Conservation (phyloP, 2,888 invertebrate genomes). For the Temnothorax rugatulus region DNA sequence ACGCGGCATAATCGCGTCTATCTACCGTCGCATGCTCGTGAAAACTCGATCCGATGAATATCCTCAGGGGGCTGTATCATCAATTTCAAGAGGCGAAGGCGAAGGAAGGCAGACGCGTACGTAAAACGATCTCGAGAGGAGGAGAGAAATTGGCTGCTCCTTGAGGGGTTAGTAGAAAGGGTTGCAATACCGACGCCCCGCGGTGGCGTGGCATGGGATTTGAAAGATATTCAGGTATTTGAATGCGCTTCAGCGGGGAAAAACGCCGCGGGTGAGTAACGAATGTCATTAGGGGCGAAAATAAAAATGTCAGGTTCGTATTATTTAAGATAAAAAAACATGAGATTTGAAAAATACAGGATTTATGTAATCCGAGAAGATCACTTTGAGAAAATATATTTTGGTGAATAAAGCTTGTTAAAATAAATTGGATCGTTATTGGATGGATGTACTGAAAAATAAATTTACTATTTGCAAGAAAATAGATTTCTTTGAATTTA, state of each 20-base stretch:
- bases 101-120: not conserved
- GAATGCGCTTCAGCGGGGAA: conserved; percentile 6
- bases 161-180: conserved; percentile 17
- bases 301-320: not conserved
- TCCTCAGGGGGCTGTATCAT: conserved; percentile 21
- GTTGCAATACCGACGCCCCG: conserved; percentile 23
- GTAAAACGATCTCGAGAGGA: conserved; percentile 28
- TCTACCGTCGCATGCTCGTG: conserved; percentile 5
- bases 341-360: not conserved
- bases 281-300: not conserved
- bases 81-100: conserved; percentile 17
- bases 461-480: no score
- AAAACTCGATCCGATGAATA: conserved; percentile 46
- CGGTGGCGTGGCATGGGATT: not conserved
- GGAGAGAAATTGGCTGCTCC: conserved; percentile 36
- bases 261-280: not conserved
- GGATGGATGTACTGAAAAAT: not conserved
- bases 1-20: conserved; percentile 10
- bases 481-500: no score
- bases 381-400: not conserved
- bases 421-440: not conserved
- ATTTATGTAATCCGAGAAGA: not conserved
- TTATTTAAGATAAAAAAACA: not conserved
- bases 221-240: conserved; percentile 16
- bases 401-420: not conserved